Base-by-base conservation (phyloP, 2,888 invertebrate species). In the Empis stercorea region DNA sequence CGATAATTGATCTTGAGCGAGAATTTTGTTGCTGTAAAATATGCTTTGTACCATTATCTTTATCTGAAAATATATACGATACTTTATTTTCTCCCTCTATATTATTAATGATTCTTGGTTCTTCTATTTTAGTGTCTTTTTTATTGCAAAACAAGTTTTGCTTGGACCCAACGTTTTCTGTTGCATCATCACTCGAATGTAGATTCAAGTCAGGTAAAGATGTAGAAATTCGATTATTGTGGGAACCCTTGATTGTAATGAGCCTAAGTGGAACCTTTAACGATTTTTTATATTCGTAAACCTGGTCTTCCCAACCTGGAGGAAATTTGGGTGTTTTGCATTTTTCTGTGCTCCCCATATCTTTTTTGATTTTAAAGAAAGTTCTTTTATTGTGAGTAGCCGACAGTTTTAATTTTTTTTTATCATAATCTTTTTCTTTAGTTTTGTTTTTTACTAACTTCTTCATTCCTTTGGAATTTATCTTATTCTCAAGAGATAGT, bases 221-320 rank as follows among this genome's bases (percentile, higher is more conserved):
- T 2, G 83, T 80, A 1, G 86, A 84, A 13, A 84, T 73, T 53
- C 82, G 71, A 47, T 79, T 75, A 41, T 80, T 77, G 23, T 80
- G 80, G 2, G 84, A 81, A 54, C 83, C 76, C 30, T 84, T 81
- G 47, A 88, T 83, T 36, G 83, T 84, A 55, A 89, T 89, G 44
- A 89, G 72, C 56, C 83, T 78, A 32, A 82, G 75, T 2, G 89
- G 88, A 77, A 89, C 85, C 56, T 88, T 77, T 15, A 88, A 68
- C 1, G 87, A 84, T 55, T 84, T 76, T 63, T 89, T 89, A 60
- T 83, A 89, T 56, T 79, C 80, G 59, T 84, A 87, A 15, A 88
- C 76, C 59, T 87, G 83, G 14, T 27, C 15, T 67, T 86, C 85
- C 86, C 86, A 87, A 1, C 85, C 84, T 0, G 85, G 84, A 55